Base-by-base conservation (phyloP, 2,888 invertebrate genomes). In the Zele albiditarsus region DNA sequence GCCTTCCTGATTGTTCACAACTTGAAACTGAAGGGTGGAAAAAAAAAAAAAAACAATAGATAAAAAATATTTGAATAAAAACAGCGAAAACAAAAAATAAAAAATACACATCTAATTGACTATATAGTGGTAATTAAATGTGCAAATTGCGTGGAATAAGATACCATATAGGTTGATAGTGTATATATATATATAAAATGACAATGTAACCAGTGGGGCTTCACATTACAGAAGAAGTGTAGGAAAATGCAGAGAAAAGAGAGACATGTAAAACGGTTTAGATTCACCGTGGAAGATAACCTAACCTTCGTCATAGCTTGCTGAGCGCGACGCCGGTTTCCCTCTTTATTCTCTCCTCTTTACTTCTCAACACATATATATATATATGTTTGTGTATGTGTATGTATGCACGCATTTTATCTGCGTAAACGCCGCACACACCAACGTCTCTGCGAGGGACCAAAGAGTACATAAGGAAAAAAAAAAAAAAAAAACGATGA, bases 291-390 rank as follows among this genome's bases (percentile, higher is more conserved):
- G 79, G 70, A 78, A 87, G 87, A 88, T 88, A 87, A 84, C 82
- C 83, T 86, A 86, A 87, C 87, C 87, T 88, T 87, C 87, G 88
- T 87, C 87, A 87, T 85, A 88, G 87, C 84, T 87, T 87, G 84
- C 87, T 85, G 83, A 87, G 86, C 88, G 81, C 87, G 84, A 87
- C 85, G 86, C 86, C 86, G 86, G 83, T 85, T 83, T 76, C 76
- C 80, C 78, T 76, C 79, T 66, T 57, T 69, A 33, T 31, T 68
- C 25, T 49, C 23, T 28, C 57, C 23, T 27, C 20, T 75, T 58
- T 49, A 58, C 53, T 20, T 53, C 53, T 71, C 70, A 53, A 63
- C 62, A 20, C 53, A 20, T 20, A 53, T n/a, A 46, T 23, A 53
- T 20, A 53, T 20, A 20, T 53, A 20, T 20, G 8, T 20, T 6